A percentile compares a stretch with the other conserved stretches of the same genome.
These are phyloP conservation scores for Chirona hameri DNA, from an alignment of 2,888 invertebrate genomes.

Conservation along the genomic window DNA sequence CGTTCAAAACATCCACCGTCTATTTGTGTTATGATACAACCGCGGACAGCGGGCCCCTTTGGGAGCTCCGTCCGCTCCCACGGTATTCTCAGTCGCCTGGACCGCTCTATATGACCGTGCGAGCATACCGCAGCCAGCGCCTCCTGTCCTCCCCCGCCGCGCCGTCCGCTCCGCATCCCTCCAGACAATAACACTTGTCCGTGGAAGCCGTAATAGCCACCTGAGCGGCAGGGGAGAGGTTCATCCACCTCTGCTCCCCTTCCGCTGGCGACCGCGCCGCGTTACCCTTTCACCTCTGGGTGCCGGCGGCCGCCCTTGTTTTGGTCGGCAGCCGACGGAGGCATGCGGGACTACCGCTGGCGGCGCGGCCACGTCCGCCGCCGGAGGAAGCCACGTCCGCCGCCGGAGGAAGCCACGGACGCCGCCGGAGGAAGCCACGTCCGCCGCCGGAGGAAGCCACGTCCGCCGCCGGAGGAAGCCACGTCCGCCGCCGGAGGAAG, in stretches of 20 bases:
- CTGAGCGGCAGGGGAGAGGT: neutral
- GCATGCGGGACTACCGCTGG: neutral
- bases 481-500: neutral
- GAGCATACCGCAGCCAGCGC: neutral
- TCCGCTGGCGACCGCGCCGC: neutral
- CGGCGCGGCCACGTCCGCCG: neutral
- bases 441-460: neutral
- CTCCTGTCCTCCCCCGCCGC: too few relatives aligned
- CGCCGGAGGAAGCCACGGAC: too few relatives aligned
- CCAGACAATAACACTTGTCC: constrained; percentile 3
- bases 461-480: neutral
- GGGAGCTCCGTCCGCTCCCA: too few relatives aligned
- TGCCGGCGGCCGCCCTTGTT: neutral
- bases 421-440: too few relatives aligned
- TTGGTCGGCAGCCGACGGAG: neutral
- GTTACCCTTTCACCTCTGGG: neutral
- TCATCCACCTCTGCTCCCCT: constrained; percentile 2
- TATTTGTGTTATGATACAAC: too few relatives aligned
- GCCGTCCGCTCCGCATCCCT: neutral
- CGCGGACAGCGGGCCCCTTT: too few relatives aligned
- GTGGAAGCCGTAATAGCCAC: constrained; percentile 6
- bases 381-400: too few relatives aligned
- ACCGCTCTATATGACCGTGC: too few relatives aligned
- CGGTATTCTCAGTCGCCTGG: too few relatives aligned
- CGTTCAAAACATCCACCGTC: too few relatives aligned